Evolutionary conservation across 2,797 vertebrate species (phyloP), one percentile per base, ranked within the genome.

Genomic region (Trachurus trachurus): DNA sequence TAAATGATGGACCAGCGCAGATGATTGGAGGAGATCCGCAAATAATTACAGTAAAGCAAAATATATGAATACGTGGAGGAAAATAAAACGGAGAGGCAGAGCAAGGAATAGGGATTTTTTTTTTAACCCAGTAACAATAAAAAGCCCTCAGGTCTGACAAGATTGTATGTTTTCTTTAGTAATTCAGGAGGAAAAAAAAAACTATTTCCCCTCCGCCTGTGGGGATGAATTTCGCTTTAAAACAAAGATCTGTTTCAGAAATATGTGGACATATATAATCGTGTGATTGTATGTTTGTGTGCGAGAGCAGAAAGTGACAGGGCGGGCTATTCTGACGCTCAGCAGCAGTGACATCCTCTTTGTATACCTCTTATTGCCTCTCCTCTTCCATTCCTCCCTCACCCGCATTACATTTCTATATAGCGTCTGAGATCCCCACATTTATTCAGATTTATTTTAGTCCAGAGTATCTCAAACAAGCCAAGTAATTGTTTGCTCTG

Each of bases 401-500:
- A 64, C 42, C 47, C 11, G n/a, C 71, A 50, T 76, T 66, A 73
- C 54, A 34, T 86, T 69, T 72, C 63, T 64, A 59, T 66, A 37
- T 9, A 61, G 71, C 60, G 57, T 70, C 54, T 68, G 45, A 76
- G 76, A 87, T 78, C 65, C 70, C 72, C 39, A 8, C 77, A 60
- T 88, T 83, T 85, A 82, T 83, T 81, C 71, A 64, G 65, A 88
- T 90, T 81, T 88, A 89, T 87, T 89, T 91, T 84, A 66, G 84
- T 76, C 78, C 40, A 66, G 72, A 82, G 57, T 56, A 49, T 76
- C 82, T 88, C 84, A 83, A 91, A 89, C 86, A 87, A 81, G 72
- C 66, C 81, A 65, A 85, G 83, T 83, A 80, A 91, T 88, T 91
- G 89, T 91, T 93, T 84, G 86, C 83, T 83, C 85, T 66, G 72